Base-by-base conservation (phyloP, 37 sponge, comb jelly and placozoan genomes). In the Agelas oroides region DNA sequence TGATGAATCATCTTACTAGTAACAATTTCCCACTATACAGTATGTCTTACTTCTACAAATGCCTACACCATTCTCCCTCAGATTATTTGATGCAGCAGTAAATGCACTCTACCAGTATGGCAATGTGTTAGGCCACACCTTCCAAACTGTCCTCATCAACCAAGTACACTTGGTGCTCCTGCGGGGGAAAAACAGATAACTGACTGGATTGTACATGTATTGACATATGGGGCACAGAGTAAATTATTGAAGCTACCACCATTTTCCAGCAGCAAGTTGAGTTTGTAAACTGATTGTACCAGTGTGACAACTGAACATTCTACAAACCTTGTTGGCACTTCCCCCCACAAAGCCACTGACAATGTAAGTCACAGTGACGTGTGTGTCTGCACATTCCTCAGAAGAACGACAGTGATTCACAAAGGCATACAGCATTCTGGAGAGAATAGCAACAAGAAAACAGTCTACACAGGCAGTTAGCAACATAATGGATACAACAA, bases 401-500 rank as follows among this genome's bases (percentile, higher is more conserved):
- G 28, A 24, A 38, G 73, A 41, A 19, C 33, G 46, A 71, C 46
- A 33, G 36, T 83, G 66, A 28, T 53, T 46, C 71, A 83, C 83
- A 87, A 78, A 92, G 11, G 84, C 57, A 66, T 77, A 82, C 58
- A 92, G 41, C 92, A 92, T 87, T 37, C 92, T 92, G 71, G 0
- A 20, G 63, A 41, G 17, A 23, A 33, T 27, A 59, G 32, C 21
- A 31, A 46, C 46, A 34, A 66, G 12, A 3, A 62, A 28, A 62
- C 12, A 62, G 64, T 28, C 16, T 57, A 19, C 16, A 19, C 18
- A 57, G 59, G 18, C 19, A 19, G n/a, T n/a, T n/a, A n/a, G n/a
- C n/a, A n/a, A n/a, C n/a, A n/a, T n/a, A n/a, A n/a, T n/a, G n/a
- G n/a, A n/a, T n/a, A n/a, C n/a, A n/a, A n/a, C n/a, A n/a, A n/a